Evolutionary conservation across 2,113 vertebrate species (phyloP).

Genomic region (Elephas maximus): DNA sequence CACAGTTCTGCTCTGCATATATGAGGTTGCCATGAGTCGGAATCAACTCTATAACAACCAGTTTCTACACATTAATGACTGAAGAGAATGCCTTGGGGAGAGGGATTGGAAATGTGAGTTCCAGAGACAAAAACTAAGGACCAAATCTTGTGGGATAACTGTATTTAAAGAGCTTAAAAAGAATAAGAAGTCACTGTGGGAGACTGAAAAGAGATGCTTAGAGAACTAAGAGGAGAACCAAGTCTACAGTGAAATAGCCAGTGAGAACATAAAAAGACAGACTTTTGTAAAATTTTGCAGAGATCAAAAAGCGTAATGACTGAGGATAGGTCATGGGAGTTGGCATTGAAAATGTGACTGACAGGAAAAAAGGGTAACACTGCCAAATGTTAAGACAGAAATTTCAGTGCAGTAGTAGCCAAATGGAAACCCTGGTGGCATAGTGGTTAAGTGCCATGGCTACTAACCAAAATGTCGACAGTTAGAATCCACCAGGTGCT

Average conservation of each 20-base stretch:
- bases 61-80: background rate
- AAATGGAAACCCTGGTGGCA: background rate
- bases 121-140: background rate
- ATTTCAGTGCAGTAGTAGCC: background rate
- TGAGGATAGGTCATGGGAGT: background rate
- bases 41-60: background rate
- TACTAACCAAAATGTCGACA: too few species aligned
- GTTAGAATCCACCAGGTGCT: too few species aligned
- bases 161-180: conserved; percentile 29
- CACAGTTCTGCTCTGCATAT: background rate
- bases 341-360: background rate
- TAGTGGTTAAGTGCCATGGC: too few species aligned
- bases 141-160: background rate
- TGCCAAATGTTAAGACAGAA: background rate
- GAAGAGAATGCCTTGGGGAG: background rate
- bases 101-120: background rate
- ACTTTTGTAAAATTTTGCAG: background rate
- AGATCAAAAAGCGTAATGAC: background rate
- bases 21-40: background rate
- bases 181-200: background rate
- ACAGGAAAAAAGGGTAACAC: background rate
- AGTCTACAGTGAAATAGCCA: background rate
- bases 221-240: background rate
- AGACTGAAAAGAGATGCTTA: background rate
- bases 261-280: background rate